Base-by-base conservation (phyloP, 1,140 invertebrate genomes). In the Drosophila repletoides region DNA sequence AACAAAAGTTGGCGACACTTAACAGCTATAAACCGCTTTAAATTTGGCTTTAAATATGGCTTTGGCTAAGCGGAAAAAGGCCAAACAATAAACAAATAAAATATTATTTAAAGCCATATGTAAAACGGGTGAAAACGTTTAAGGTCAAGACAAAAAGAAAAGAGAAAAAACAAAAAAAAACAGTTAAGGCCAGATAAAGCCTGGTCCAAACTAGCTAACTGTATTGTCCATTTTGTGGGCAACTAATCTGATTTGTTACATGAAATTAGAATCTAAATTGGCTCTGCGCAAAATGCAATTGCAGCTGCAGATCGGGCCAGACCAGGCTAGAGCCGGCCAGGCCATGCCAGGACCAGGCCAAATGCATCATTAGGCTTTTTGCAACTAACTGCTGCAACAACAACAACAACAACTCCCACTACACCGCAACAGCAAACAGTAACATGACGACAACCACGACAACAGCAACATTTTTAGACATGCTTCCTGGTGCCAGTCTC, bases 251-350 rank as follows among this genome's bases (percentile, higher is more conserved):
- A 81, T 81, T 81, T 81, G 77, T 67, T 70, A 69, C 77, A 77
- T 84, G 77, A 64, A 81, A 81, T 81, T 81, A 81, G 77, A 81
- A 81, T 81, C 81, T 84, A 81, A 81, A 81, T 81, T 81, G 77
- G 72, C 69, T 53, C 64, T 61, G 40, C 48, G 52, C 45, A 59
- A 46, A 76, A 70, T 74, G 75, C 56, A 79, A 73, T 59, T 77
- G 33, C 56, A 68, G 66, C 51, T 48, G 41, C 24, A 49, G 19
- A 19, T 26, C 34, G 7, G n/a, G 31, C 10, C 9, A 31, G 26
- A 26, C 29, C 10, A 33, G 36, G 31, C 29, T 28, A 3, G 36
- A 12, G 21, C 46, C 15, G 45, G 15, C 55, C 66, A 72, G n/a
- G n/a, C n/a, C n/a, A n/a, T n/a, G n/a, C n/a, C n/a, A n/a, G n/a